Conservation (phyloP, 2,888 invertebrate genomes). For the Caenorhabditis sp. region DNA sequence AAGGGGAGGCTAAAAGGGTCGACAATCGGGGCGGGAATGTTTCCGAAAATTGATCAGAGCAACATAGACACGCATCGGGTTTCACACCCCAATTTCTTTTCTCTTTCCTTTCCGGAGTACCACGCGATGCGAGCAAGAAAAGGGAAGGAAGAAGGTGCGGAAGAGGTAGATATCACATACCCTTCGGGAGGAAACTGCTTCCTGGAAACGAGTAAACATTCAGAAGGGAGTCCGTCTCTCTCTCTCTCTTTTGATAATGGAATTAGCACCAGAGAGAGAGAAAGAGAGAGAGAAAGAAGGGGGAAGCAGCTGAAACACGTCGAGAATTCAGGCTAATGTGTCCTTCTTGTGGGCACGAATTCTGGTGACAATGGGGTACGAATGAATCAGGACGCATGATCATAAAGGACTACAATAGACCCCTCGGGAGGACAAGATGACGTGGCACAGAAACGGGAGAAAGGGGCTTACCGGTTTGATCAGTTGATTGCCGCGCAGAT, state of each 20-base stretch:
- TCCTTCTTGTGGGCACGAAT: background rate
- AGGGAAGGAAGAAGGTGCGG: too few relatives aligned
- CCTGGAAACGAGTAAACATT: conserved; percentile 9
- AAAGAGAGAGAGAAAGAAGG: background rate
- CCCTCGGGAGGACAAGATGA: too few relatives aligned
- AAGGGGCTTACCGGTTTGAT: conserved; percentile 72
- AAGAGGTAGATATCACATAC: conserved; percentile 6
- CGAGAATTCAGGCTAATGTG: too few relatives aligned
- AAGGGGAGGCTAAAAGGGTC: background rate
- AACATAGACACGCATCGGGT: conserved; percentile 17
- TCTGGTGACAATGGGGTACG: conserved; percentile 2
- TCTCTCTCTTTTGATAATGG: background rate
- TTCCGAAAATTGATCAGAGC: conserved; percentile 39
- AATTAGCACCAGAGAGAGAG: background rate
- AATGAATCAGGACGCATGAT: background rate
- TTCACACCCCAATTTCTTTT: background rate
- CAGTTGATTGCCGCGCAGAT: conserved; percentile 75
- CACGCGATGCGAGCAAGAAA: background rate
- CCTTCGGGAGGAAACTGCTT: conserved; percentile 1
- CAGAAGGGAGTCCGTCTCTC: background rate
- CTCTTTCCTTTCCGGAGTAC: background rate
- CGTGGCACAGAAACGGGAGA: conserved; percentile 4
- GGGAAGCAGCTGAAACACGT: background rate
- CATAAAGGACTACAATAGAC: background rate
- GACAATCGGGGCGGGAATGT: conserved; percentile 1